Evolutionary conservation across 1,140 invertebrate genomes (phyloP), one percentile per base, ranked within the genome.

Genomic region (Archegozetes longisetosus): DNA sequence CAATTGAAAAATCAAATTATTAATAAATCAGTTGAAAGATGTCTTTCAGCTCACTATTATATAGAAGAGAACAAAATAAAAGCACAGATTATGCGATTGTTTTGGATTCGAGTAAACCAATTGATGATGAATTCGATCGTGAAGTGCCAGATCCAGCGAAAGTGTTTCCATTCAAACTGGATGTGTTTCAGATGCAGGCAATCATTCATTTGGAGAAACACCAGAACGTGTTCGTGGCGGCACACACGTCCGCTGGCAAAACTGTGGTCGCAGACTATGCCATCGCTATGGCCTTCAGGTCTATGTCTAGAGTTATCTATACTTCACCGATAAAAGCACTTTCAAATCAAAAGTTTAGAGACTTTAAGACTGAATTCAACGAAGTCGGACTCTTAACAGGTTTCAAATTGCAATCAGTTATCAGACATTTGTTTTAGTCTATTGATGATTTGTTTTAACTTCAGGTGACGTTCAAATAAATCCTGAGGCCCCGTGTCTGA

Each of bases 241-340:
- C 95, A 14, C 96, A 99, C 71, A 99, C 95, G 0, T 98, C 94
- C 0, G 95, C 96, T 3, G 96, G 95, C 40, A 98, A 99, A 77
- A 98, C 96, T 1, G 94, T 96, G 0, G 91, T 99, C 14, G 96
- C 96, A 2, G 95, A 99, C 75, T 99, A 99, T 74, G 95, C 95
- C 2, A 78, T 82, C 60, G 94, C 94, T 0, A 75, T 98, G 62
- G 90, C 90, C 14, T 81, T 60, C 23, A 2, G 13, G 32, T 4
- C n/a, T 17, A 57, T 40, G 46, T 64, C 67, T 65, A 47, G 91
- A 70, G 84, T 88, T 12, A 89, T 99, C 62, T 99, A 99, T 72
- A 99, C 96, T 0, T 98, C 95, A 0, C 96, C 96, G 1, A 98
- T 99, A 53, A 99, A 99, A 77, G 96, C 96, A 0, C 74, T 99